phyloP scores from a whole-genome alignment of 2,888 invertebrate genomes.

The Chrysina gloriosa region DNA sequence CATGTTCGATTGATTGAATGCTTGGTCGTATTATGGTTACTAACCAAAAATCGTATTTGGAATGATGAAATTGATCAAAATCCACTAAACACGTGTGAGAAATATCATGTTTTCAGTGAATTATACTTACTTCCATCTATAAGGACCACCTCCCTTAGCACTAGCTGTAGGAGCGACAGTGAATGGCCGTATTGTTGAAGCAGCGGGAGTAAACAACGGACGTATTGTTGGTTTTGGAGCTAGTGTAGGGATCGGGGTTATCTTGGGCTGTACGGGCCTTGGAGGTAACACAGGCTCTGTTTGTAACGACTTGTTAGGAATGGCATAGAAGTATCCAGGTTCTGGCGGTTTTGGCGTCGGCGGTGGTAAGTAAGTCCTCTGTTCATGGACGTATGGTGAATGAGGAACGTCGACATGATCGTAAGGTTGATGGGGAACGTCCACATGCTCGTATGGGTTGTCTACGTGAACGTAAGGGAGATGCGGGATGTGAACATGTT shows the following conservation, averaged over 20 bases:
- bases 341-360: neutral
- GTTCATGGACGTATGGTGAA: neutral
- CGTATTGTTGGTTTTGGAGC: neutral
- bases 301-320: neutral
- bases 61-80: too few relatives aligned
- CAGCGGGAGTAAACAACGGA: neutral
- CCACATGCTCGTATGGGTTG: neutral
- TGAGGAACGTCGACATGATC: neutral
- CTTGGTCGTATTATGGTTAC: too few relatives aligned
- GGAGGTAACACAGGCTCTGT: neutral
- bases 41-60: too few relatives aligned
- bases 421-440: neutral
- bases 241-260: neutral
- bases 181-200: constrained; percentile 5
- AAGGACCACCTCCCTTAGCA: constrained; percentile 66
- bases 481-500: neutral
- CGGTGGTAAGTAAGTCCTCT: neutral
- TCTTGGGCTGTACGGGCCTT: neutral
- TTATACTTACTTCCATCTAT: constrained; percentile 63
- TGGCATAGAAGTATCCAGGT: neutral
- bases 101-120: too few relatives aligned
- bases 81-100: too few relatives aligned
- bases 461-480: constrained; percentile 34
- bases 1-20: too few relatives aligned
- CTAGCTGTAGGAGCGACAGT: neutral